phyloP scores from a whole-genome alignment of 30 jellyfish, hydroid and myxozoan species.

The Phacellophora camtschatica region DNA sequence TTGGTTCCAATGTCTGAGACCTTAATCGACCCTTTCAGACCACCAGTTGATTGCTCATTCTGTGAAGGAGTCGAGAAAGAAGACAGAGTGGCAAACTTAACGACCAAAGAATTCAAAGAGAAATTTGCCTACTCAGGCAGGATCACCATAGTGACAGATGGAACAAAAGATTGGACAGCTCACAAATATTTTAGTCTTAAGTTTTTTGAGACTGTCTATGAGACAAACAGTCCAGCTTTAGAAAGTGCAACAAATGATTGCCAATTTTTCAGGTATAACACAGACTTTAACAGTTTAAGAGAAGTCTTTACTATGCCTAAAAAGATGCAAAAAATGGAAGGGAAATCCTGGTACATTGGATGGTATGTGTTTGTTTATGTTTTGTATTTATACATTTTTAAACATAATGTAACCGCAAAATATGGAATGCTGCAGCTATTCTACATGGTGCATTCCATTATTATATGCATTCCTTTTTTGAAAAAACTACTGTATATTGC shows the following conservation, averaged over 20 bases:
- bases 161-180: constrained; percentile 90
- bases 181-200: constrained; percentile 55
- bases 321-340: constrained; percentile 74
- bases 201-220: constrained; percentile 69
- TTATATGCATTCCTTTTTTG: too few species aligned
- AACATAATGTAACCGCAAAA: too few species aligned
- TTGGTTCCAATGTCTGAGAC: constrained; percentile 57
- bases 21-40: constrained; percentile 76
- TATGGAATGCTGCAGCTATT: too few species aligned
- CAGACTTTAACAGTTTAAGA: constrained; percentile 58
- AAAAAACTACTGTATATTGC: too few species aligned
- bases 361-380: constrained; percentile 64
- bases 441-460: too few species aligned
- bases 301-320: constrained; percentile 88
- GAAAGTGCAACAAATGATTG: constrained; percentile 68
- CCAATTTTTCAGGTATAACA: constrained; percentile 88
- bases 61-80: constrained; percentile 69
- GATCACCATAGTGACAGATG: constrained; percentile 85
- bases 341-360: constrained; percentile 94
- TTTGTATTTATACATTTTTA: too few species aligned
- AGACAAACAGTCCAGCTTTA: constrained; percentile 80
- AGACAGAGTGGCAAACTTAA: constrained; percentile 75
- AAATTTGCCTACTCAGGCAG: constrained; percentile 86
- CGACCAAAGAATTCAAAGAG: constrained; percentile 67
- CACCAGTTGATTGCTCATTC: constrained; percentile 83